phyloP scores from a whole-genome alignment of 2,113 vertebrate species.

The Myotis brandtii region DNA sequence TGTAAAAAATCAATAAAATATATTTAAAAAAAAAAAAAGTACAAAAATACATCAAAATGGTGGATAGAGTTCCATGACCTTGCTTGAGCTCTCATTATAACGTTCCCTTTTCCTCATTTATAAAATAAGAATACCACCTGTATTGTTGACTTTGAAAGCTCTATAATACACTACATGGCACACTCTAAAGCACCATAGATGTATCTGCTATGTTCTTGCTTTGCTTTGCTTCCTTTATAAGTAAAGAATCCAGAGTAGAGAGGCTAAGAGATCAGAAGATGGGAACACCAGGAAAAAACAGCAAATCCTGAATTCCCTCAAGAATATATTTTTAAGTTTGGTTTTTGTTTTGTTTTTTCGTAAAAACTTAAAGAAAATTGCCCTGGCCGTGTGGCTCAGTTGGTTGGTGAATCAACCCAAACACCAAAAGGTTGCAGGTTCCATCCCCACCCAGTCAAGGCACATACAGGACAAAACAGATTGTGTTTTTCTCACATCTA shows the following conservation, averaged over 20 bases:
- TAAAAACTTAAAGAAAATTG: neutral
- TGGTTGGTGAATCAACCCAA: no score
- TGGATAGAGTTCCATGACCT: neutral
- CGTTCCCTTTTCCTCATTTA: constrained; percentile 29
- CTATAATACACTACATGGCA: neutral
- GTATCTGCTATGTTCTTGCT: neutral
- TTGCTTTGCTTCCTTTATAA: neutral
- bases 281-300: neutral
- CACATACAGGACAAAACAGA: no score
- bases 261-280: neutral
- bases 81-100: neutral
- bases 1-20: no score
- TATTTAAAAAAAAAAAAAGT: no score
- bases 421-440: no score
- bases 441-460: no score
- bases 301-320: neutral
- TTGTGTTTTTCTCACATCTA: neutral
- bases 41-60: neutral
- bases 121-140: neutral
- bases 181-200: neutral
- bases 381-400: no score
- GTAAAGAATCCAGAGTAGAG: constrained; percentile 6
- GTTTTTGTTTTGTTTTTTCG: no score
- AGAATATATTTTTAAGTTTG: neutral
- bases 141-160: neutral